phyloP scores from a whole-genome alignment of 2,797 vertebrate genomes.

The Pseudomugil gertrudae region DNA sequence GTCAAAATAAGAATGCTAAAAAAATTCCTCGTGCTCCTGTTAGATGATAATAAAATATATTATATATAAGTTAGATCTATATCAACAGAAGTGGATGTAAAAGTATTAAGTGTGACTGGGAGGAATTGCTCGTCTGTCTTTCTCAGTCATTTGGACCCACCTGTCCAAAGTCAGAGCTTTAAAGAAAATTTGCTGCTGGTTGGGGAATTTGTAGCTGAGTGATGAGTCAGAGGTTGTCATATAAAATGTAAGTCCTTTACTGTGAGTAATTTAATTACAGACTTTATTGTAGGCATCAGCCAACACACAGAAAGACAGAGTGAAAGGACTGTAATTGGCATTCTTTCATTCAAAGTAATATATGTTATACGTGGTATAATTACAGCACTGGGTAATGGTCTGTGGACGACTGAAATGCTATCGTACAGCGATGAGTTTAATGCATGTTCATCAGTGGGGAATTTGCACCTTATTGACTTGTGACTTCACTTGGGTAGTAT shows the following conservation, averaged over 20 bases:
- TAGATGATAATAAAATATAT: conserved; percentile 41
- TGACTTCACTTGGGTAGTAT: conserved; percentile 58
- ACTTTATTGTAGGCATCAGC: conserved; percentile 76
- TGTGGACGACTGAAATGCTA: conserved; percentile 63
- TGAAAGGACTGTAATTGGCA: conserved; percentile 77
- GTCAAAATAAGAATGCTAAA: conserved; percentile 26
- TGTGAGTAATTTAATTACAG: conserved; percentile 76
- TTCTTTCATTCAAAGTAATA: conserved; percentile 78
- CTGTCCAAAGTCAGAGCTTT: conserved; percentile 62
- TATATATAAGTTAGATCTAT: conserved; percentile 35
- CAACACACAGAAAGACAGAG: conserved; percentile 62
- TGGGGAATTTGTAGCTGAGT: conserved; percentile 64
- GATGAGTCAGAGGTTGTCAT: conserved; percentile 74
- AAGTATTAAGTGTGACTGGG: conserved; percentile 34
- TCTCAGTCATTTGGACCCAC: conserved; percentile 62
- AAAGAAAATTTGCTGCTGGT: conserved; percentile 70
- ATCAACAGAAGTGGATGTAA: conserved; percentile 45
- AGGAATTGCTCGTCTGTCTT: conserved; percentile 53
- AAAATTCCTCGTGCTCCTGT: conserved; percentile 44
- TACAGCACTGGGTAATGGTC: conserved; percentile 65
- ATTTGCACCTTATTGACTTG: conserved; percentile 57
- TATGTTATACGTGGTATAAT: conserved; percentile 78
- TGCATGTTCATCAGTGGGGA: conserved; percentile 57
- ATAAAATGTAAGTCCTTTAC: conserved; percentile 77
- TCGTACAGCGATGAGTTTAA: conserved; percentile 61